A percentile compares a stretch with the other conserved stretches of the same genome.
Conservation (phyloP, 1,140 invertebrate genomes). For the Gryllus bimaculatus region DNA sequence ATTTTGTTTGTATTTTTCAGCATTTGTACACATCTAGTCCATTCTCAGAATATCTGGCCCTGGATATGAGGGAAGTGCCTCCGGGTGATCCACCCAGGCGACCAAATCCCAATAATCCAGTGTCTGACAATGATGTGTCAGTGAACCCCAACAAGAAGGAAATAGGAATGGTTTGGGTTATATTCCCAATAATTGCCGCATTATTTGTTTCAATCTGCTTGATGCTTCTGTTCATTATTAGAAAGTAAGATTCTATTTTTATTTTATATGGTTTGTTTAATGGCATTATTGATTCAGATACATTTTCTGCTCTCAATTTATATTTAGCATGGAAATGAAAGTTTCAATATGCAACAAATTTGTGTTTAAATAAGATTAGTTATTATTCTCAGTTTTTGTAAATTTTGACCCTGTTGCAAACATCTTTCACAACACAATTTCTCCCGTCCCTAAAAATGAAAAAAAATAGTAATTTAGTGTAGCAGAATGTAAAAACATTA, state of each 20-base stretch:
- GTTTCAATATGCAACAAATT: too few relatives aligned
- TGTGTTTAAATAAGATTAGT: too few relatives aligned
- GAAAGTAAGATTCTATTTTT: slow-evolving; percentile 37
- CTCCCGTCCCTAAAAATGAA: too few relatives aligned
- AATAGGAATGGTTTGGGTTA: slow-evolving; percentile 77
- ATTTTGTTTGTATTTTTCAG: slow-evolving; percentile 28
- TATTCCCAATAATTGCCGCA: slow-evolving; percentile 71
- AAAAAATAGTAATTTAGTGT: too few relatives aligned
- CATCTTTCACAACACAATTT: too few relatives aligned
- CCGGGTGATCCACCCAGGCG: slow-evolving; percentile 75
- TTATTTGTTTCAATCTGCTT: slow-evolving; percentile 64
- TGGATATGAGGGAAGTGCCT: slow-evolving; percentile 81
- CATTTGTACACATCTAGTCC: slow-evolving; percentile 91
- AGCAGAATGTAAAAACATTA: too few relatives aligned
- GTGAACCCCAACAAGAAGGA: slow-evolving; percentile 68
- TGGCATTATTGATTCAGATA: too few relatives aligned
- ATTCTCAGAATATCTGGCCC: slow-evolving; percentile 77
- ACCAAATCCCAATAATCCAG: slow-evolving; percentile 68
- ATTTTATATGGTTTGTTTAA: too few relatives aligned
- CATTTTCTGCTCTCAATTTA: too few relatives aligned
- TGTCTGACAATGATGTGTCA: slow-evolving; percentile 57
- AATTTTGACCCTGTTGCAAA: too few relatives aligned
- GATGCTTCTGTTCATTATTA: slow-evolving; percentile 69
- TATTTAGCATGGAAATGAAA: too few relatives aligned
- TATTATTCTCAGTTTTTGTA: too few relatives aligned